These are phyloP conservation scores for Dryobates pubescens DNA, from an alignment of 2,797 vertebrate genomes.

Conservation along the genomic window DNA sequence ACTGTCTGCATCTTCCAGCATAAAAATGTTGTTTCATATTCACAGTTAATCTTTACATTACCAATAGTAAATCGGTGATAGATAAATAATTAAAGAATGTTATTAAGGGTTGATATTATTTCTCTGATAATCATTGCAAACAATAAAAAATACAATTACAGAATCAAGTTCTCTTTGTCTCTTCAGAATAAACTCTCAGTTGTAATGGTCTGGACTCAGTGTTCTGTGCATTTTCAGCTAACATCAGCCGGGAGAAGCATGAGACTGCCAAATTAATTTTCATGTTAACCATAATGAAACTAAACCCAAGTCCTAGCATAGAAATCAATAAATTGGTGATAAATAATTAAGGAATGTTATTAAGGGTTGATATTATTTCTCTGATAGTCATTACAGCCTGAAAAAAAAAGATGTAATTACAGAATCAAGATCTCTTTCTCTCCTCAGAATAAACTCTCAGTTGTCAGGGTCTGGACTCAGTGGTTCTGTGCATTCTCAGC, in stretches of 20 bases:
- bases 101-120: background rate
- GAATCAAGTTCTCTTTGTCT: background rate
- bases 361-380: background rate
- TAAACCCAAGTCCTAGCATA: background rate
- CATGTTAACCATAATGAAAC: background rate
- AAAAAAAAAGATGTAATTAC: background rate
- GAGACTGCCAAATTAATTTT: background rate
- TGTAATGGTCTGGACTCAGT: background rate
- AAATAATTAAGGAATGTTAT: conserved; percentile 13
- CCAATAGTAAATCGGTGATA: background rate
- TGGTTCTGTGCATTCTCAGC: background rate
- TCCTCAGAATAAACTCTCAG: background rate
- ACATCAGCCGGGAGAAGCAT: background rate
- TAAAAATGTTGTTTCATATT: background rate
- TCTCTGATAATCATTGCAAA: background rate
- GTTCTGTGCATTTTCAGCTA: background rate
- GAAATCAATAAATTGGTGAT: background rate
- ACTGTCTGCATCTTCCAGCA: background rate
- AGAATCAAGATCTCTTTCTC: background rate
- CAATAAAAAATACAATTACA: background rate
- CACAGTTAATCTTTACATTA: background rate
- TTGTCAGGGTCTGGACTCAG: background rate
- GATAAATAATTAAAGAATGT: too few relatives aligned
- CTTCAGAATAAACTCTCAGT: background rate
- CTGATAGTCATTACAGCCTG: background rate